Evolutionary conservation across 1,140 invertebrate species (phyloP).

Genomic region (Mercenaria mercenaria): DNA sequence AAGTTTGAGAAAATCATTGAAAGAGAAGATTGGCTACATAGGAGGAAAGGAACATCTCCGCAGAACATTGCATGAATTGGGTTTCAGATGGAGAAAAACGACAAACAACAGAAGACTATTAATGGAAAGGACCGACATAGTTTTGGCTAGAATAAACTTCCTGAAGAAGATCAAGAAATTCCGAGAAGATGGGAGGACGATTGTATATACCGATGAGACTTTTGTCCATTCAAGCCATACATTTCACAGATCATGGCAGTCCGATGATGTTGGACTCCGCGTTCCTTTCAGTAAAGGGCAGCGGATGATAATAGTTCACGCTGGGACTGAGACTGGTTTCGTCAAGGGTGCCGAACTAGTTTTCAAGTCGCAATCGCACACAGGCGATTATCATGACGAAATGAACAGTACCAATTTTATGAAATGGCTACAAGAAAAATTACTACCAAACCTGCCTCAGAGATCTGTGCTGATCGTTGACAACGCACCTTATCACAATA

Average conservation of each 20-base stretch:
- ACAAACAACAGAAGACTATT: not conserved
- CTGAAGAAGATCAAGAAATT: not conserved
- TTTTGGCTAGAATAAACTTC: not conserved
- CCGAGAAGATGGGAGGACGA: not conserved
- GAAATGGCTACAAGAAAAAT: not conserved
- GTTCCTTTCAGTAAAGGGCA: not conserved
- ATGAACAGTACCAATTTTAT: not conserved
- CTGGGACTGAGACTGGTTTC: not conserved
- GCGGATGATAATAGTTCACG: not conserved
- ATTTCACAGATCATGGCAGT: not conserved
- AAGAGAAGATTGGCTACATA: not conserved
- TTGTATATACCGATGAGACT: not conserved
- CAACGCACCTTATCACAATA: not conserved
- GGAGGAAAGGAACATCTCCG: not conserved
- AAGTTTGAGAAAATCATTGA: not conserved
- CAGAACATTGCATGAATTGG: not conserved
- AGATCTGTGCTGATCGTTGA: not conserved
- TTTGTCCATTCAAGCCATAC: not conserved
- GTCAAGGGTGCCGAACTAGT: not conserved
- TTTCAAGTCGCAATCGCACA: not conserved
- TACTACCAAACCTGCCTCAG: not conserved
- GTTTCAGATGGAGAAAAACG: not conserved
- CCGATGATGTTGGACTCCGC: not conserved
- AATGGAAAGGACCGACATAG: not conserved
- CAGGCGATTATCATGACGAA: not conserved